These are phyloP conservation scores for Allophyes oxyacanthae DNA, from an alignment of 2,888 invertebrate species.

Conservation along the genomic window DNA sequence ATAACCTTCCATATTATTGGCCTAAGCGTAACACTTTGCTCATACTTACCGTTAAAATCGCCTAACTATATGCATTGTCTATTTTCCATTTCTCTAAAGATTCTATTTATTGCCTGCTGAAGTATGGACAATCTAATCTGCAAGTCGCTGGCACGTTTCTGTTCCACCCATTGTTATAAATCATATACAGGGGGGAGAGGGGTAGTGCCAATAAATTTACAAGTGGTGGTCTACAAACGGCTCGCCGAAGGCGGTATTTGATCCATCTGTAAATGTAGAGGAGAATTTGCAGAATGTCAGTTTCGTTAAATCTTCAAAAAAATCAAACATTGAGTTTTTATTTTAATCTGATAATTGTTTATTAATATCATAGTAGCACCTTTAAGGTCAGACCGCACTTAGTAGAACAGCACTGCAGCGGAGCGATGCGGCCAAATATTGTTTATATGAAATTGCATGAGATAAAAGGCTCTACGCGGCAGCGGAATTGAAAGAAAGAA, in stretches of 20 bases:
- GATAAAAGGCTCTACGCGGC: too few relatives aligned
- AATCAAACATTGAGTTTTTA: too few relatives aligned
- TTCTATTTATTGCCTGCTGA: constrained; percentile 65
- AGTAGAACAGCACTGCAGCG: too few relatives aligned
- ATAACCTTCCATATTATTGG: too few relatives aligned
- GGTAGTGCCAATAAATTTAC: constrained; percentile 67
- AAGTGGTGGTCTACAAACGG: constrained; percentile 62
- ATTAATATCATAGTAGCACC: too few relatives aligned
- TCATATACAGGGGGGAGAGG: constrained; percentile 51
- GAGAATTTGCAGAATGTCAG: constrained; percentile 10
- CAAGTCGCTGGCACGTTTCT: constrained; percentile 60
- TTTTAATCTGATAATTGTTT: too few relatives aligned
- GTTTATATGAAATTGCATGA: too few relatives aligned
- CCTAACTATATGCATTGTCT: constrained; percentile 62
- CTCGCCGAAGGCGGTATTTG: constrained; percentile 52
- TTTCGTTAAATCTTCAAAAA: constrained; percentile 8
- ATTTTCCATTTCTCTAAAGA: constrained; percentile 59
- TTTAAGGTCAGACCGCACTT: too few relatives aligned
- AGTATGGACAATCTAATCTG: constrained; percentile 66
- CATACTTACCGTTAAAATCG: constrained; percentile 50
- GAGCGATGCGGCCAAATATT: too few relatives aligned
- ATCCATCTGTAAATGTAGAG: constrained; percentile 37
- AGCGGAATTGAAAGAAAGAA: too few relatives aligned
- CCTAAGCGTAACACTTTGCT: constrained; percentile 26
- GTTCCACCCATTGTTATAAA: constrained; percentile 61